A percentile compares a stretch with the other conserved stretches of the same genome.
Evolutionary conservation across 53 echinoderm and acorn worm species (phyloP).

Genomic region (Hippasteria phrygiana): DNA sequence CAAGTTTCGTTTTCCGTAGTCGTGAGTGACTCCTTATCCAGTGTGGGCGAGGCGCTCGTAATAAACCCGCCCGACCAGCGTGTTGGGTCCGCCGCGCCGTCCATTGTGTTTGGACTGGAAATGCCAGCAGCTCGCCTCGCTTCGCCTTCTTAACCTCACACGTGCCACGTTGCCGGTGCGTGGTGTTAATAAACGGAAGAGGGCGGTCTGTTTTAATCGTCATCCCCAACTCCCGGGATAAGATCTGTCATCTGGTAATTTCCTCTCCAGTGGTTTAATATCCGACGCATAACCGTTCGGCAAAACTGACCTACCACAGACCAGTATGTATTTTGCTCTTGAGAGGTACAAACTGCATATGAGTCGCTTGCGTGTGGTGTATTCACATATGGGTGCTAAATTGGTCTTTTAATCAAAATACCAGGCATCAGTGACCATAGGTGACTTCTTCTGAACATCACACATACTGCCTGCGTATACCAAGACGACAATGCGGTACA

Average conservation of each 20-base stretch:
- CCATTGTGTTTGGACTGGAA: neutral
- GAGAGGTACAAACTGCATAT: neutral
- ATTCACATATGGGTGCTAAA: neutral
- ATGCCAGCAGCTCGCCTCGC: neutral
- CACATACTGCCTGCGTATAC: too few relatives aligned
- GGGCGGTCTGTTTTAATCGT: conserved; percentile 57
- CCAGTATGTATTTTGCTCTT: neutral
- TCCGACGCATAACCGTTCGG: neutral
- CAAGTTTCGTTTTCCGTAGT: neutral
- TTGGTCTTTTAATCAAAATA: neutral
- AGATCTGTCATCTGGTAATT: neutral
- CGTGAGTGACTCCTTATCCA: too few relatives aligned
- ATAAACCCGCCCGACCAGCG: neutral
- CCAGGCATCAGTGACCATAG: too few relatives aligned
- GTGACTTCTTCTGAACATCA: too few relatives aligned
- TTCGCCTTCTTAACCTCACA: conserved; percentile 29
- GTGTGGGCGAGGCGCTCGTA: neutral
- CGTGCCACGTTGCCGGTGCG: neutral
- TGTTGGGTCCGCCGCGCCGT: neutral
- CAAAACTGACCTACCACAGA: neutral
- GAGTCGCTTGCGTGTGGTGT: neutral
- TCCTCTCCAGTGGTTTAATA: neutral
- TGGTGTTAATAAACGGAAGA: conserved; percentile 32
- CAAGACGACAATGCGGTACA: too few relatives aligned
- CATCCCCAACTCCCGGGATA: neutral